A percentile compares a stretch with the other conserved stretches of the same genome.
These are phyloP conservation scores for Chrysogorgia sp. DNA, from an alignment of 92 coral and sea anemone species.

Conservation along the genomic window DNA sequence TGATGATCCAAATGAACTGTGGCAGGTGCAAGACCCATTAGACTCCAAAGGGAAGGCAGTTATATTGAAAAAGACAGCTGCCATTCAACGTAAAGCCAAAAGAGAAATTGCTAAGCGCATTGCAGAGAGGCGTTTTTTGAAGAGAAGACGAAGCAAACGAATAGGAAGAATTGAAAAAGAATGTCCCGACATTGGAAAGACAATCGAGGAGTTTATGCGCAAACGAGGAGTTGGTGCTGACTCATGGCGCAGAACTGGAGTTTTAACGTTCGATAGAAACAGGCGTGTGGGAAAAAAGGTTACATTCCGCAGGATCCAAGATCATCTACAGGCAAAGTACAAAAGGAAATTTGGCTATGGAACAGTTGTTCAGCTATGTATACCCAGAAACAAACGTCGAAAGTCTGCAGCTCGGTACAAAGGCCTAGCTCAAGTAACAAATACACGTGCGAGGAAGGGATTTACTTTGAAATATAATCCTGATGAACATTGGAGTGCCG, in stretches of 20 bases:
- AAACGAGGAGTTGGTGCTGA: slow-evolving; percentile 60
- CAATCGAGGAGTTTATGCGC: no score
- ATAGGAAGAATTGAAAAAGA: slow-evolving; percentile 21
- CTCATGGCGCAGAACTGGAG: slow-evolving; percentile 60
- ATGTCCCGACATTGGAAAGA: no score
- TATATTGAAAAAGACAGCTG: slow-evolving; percentile 26
- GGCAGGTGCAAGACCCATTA: slow-evolving; percentile 16
- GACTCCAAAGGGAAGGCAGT: slow-evolving; percentile 18
- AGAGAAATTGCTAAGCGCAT: slow-evolving; percentile 43
- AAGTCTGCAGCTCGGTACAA: slow-evolving; percentile 55
- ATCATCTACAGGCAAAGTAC: slow-evolving; percentile 18
- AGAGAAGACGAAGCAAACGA: slow-evolving; percentile 46
- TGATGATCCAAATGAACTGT: slow-evolving; percentile 27
- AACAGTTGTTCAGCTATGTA: slow-evolving; percentile 62
- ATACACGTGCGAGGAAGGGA: slow-evolving; percentile 58
- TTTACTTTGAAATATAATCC: no score
- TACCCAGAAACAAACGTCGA: slow-evolving; percentile 57
- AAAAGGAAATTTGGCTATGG: slow-evolving; percentile 51
- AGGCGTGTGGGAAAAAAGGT: slow-evolving; percentile 37
- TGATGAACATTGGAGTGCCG: slow-evolving; percentile 67
- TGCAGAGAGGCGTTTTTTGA: slow-evolving; percentile 54
- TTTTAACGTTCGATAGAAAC: slow-evolving; percentile 57
- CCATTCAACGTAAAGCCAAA: slow-evolving; percentile 48
- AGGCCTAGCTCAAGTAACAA: slow-evolving; percentile 60
- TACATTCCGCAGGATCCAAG: slow-evolving; percentile 33